phyloP scores from a whole-genome alignment of 2,113 vertebrate genomes.

The Callospermophilus lateralis region DNA sequence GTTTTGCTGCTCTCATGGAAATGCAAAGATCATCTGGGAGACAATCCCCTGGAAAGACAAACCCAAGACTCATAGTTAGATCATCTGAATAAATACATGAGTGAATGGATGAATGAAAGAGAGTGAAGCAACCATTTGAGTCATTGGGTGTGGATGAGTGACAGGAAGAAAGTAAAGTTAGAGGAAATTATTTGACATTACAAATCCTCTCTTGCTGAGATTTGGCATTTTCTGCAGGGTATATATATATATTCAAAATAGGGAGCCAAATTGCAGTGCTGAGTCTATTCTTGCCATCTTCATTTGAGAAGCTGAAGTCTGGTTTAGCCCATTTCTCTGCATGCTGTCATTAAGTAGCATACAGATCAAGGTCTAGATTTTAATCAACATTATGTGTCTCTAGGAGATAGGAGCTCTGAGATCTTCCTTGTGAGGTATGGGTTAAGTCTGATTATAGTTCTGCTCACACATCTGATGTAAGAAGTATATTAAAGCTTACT shows the following conservation, averaged over 20 bases:
- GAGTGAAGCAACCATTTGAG: constrained; percentile 6
- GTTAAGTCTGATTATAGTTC: constrained; percentile 13
- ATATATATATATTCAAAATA: not conserved
- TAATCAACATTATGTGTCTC: not conserved
- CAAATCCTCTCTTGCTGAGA: constrained; percentile 48
- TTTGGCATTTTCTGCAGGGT: constrained; percentile 11
- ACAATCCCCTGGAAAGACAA: not conserved
- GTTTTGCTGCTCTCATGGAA: not conserved
- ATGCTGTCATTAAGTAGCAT: not conserved
- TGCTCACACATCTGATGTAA: not conserved
- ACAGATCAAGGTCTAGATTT: not conserved
- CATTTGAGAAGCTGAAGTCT: not conserved
- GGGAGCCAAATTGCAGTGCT: not conserved
- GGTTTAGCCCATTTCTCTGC: not conserved
- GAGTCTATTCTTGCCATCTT: not conserved
- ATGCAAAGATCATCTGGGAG: not conserved
- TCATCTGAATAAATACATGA: constrained; percentile 47
- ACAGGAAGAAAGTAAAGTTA: constrained; percentile 62
- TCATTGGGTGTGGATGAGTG: constrained; percentile 61
- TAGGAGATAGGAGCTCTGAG: not conserved
- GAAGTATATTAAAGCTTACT: not conserved
- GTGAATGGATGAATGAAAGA: constrained; percentile 12
- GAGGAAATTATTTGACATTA: constrained; percentile 2
- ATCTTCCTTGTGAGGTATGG: not conserved
- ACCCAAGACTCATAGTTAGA: constrained; percentile 40